phyloP scores from a whole-genome alignment of 2,888 invertebrate species.

The Pheosia tremula region DNA sequence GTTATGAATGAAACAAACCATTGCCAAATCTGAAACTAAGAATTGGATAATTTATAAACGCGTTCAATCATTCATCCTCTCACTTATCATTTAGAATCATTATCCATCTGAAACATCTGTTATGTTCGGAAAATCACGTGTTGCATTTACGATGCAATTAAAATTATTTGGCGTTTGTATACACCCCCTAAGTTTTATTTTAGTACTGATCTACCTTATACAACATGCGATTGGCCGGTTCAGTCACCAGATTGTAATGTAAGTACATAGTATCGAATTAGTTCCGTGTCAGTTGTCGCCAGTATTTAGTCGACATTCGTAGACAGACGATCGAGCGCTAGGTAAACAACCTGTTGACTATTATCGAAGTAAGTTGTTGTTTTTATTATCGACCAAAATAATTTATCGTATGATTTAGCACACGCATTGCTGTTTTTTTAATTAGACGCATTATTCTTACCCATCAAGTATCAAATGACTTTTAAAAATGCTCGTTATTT shows the following conservation, averaged over 20 bases:
- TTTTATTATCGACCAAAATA: neutral
- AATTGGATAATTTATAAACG: neutral
- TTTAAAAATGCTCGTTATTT: too few relatives aligned
- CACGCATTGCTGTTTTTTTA: too few relatives aligned
- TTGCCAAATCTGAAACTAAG: neutral
- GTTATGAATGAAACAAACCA: neutral
- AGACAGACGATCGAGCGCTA: neutral
- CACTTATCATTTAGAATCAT: neutral
- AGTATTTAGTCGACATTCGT: slow-evolving; percentile 11
- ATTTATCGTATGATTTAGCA: too few relatives aligned
- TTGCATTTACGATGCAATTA: slow-evolving; percentile 25
- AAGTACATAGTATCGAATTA: slow-evolving; percentile 13
- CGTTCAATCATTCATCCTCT: neutral
- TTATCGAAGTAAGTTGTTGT: neutral
- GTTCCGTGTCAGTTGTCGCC: slow-evolving; percentile 18
- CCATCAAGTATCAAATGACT: too few relatives aligned
- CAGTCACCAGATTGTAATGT: slow-evolving; percentile 26
- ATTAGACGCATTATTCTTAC: too few relatives aligned
- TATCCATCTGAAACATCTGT: slow-evolving; percentile 9
- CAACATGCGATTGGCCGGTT: slow-evolving; percentile 28
- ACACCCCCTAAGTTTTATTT: slow-evolving; percentile 33
- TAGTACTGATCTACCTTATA: slow-evolving; percentile 28
- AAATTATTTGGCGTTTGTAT: slow-evolving; percentile 21
- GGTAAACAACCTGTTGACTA: neutral
- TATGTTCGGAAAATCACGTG: slow-evolving; percentile 14